A percentile compares a stretch with the other conserved stretches of the same genome.
phyloP scores from a whole-genome alignment of 1,140 invertebrate genomes.

The Himalopsyche phryganea region DNA sequence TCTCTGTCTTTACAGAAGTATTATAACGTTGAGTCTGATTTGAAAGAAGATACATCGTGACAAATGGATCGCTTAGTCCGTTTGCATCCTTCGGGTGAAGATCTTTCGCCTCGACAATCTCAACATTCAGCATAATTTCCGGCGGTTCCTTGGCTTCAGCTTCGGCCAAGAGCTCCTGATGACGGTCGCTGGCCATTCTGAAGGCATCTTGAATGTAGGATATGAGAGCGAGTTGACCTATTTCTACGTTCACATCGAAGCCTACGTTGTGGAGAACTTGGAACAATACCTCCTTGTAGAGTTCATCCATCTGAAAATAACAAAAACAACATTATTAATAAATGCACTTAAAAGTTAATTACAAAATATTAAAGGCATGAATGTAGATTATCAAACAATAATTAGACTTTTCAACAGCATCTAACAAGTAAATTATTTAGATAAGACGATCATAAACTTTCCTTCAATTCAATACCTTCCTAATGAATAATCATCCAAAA shows the following conservation, averaged over 20 bases:
- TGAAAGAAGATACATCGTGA: conserved; percentile 76
- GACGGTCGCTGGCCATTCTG: conserved; percentile 72
- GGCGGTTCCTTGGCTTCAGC: conserved; percentile 80
- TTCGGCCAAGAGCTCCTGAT: conserved; percentile 63
- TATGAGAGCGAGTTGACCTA: conserved; percentile 68
- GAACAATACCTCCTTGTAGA: conserved; percentile 90
- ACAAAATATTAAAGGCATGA: not conserved
- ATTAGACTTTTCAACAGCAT: not conserved
- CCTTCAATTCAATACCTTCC: not conserved
- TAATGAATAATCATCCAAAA: no score
- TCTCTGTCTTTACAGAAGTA: conserved; percentile 86
- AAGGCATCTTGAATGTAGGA: conserved; percentile 86
- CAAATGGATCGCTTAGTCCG: conserved; percentile 94
- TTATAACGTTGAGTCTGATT: conserved; percentile 73
- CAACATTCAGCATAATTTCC: conserved; percentile 87
- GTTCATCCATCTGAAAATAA: conserved; percentile 73
- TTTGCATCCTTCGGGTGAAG: conserved; percentile 93
- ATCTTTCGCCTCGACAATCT: conserved; percentile 90
- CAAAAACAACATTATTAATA: not conserved
- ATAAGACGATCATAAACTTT: not conserved
- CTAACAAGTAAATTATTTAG: not conserved
- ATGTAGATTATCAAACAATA: not conserved
- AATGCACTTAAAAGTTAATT: conserved; percentile 9
- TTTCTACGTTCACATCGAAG: conserved; percentile 64
- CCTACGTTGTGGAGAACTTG: conserved; percentile 90